phyloP scores from a whole-genome alignment of 1,140 invertebrate genomes.

The Zaprionus camerounensis region DNA sequence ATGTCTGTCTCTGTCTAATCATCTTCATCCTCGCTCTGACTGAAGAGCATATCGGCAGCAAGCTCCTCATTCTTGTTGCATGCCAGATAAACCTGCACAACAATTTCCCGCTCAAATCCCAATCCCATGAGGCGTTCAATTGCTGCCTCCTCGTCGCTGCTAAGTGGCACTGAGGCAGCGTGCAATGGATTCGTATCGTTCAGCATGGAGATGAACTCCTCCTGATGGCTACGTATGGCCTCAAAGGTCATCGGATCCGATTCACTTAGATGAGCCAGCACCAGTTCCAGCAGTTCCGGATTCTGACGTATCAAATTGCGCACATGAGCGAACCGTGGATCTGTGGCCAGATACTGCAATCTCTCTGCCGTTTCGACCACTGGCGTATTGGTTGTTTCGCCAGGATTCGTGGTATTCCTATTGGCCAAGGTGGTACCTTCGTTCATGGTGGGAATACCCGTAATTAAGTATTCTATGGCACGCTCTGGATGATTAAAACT shows the following conservation, averaged over 20 bases:
- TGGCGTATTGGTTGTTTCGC: not conserved
- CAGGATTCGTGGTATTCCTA: slow-evolving; percentile 8
- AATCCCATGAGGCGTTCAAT: slow-evolving; percentile 65
- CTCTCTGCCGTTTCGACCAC: not conserved
- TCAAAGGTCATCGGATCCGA: slow-evolving; percentile 52
- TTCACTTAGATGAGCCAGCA: slow-evolving; percentile 53
- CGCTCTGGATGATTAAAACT: slow-evolving; percentile 81
- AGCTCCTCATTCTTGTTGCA: slow-evolving; percentile 74
- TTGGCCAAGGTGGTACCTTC: not conserved
- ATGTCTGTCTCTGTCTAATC: slow-evolving; percentile 1
- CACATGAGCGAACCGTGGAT: slow-evolving; percentile 51
- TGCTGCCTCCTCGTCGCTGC: slow-evolving; percentile 51
- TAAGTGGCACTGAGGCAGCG: slow-evolving; percentile 11
- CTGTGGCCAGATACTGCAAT: slow-evolving; percentile 31
- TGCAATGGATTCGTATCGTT: slow-evolving; percentile 5
- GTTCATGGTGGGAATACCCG: slow-evolving; percentile 49
- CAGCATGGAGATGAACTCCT: slow-evolving; percentile 56
- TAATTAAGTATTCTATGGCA: slow-evolving; percentile 74
- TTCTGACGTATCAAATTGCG: slow-evolving; percentile 61
- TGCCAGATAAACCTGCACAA: slow-evolving; percentile 68
- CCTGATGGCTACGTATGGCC: slow-evolving; percentile 52
- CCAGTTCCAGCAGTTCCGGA: slow-evolving; percentile 50
- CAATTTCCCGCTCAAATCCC: slow-evolving; percentile 62
- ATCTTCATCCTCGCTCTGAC: slow-evolving; percentile 62
- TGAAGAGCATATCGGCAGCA: slow-evolving; percentile 68